Base-by-base conservation (phyloP, 2,113 vertebrate genomes). In the Callithrix jacchus region DNA sequence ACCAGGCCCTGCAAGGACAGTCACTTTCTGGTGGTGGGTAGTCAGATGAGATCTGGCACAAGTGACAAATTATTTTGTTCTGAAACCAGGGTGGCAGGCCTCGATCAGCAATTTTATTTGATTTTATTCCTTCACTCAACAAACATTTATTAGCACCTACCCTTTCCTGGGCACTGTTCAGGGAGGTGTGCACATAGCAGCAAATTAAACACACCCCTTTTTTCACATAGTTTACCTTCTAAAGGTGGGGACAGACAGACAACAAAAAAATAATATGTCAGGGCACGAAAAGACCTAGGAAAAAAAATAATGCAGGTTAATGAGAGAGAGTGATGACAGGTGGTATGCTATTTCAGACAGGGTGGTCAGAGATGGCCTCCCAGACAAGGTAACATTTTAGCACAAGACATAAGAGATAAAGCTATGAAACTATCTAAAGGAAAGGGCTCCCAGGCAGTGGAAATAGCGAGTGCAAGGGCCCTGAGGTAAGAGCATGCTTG, bases 221-320 rank as follows among this genome's bases (percentile, higher is more conserved):
- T 70, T 87, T 27, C 49, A 47, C 18, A 12, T 20, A 66, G 49
- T 61, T 87, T 9, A 61, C 25, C 61, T 87, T 77, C 88, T n/a
- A 21, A 82, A 11, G 23, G 71, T 21, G 40, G 11, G 71, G n/a
- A 54, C 12, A 77, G 80, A 79, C 12, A 64, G 61, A 64, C 66
- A 85, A 74, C 61, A 87, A 89, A 91, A 8, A 52, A 8, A 64
- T 13, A 88, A 77, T 52, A 37, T 70, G 32, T 61, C 87, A 74
- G 68, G 23, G 40, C 35, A 25, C 12, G 45, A 37, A 47, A 37
- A 37, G 13, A 40, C 66, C 54, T 68, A 45, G 8, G 66, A 54
- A 76, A 80, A 27, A 64, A 86, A 91, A 77, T 70, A 88, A 84
- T 64, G 47, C 86, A 93, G 25, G 21, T 56, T 86, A 87, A 92